Evolutionary conservation across 1,140 invertebrate genomes (phyloP).

Genomic region (Batillaria attramentaria): DNA sequence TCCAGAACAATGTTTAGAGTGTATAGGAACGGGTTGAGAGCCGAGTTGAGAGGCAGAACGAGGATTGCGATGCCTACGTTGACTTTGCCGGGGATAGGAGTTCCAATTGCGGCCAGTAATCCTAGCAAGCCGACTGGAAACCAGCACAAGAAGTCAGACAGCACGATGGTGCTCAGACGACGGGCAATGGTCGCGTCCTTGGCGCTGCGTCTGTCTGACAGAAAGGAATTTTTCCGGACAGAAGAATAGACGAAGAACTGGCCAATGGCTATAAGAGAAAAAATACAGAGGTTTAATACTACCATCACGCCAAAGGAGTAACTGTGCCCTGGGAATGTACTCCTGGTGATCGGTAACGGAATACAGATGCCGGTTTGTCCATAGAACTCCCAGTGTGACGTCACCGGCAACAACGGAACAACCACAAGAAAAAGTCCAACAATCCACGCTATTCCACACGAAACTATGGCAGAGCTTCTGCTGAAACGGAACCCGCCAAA

Average conservation of each 20-base stretch:
- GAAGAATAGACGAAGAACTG: slow-evolving; percentile 32
- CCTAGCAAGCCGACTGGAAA: no score
- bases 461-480: slow-evolving; percentile 4
- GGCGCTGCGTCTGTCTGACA: no score
- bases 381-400: slow-evolving; percentile 44
- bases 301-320: slow-evolving; percentile 48
- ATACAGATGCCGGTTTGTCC: slow-evolving; percentile 47
- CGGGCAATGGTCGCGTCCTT: no score
- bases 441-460: slow-evolving; percentile 18
- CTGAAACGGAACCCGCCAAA: neutral
- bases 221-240: no score
- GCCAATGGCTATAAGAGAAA: slow-evolving; percentile 42
- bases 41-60: no score
- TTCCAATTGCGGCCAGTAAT: no score
- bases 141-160: no score
- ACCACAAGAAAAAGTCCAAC: slow-evolving; percentile 9
- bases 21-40: no score
- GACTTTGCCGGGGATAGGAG: no score
- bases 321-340: slow-evolving; percentile 34
- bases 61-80: no score
- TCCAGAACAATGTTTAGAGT: no score
- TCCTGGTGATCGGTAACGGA: slow-evolving; percentile 43
- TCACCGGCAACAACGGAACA: slow-evolving; percentile 26
- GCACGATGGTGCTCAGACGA: no score
- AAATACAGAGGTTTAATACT: slow-evolving; percentile 42